Base-by-base conservation (phyloP, 2,797 vertebrate species). In the Catamblyrhynchus diadema region DNA sequence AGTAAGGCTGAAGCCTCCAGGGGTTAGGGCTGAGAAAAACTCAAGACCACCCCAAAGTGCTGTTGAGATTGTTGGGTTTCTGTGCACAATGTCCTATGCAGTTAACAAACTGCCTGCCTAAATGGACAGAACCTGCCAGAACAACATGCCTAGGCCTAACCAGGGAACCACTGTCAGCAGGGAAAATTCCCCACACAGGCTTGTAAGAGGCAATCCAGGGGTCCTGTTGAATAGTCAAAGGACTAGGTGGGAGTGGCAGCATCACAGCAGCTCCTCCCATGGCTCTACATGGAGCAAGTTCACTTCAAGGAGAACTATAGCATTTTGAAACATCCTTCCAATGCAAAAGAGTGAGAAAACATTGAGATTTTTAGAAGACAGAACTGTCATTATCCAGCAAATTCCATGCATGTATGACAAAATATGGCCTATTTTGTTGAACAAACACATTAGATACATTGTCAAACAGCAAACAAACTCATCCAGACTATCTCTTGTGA, bases 61-160 rank as follows among this genome's bases (percentile, higher is more conserved):
- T 54, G 2, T 10, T 53, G 66, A 60, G 30, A 50, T 39, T 60
- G 12, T 14, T 71, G 41, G 6, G 28, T 74, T 81, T 57, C 54
- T 50, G 11, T 1, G 5, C 23, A 33, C 19, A 9, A 17, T 0
- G 0, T 35, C 30, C 28, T 23, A 6, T 14, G 20, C n/a, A 75
- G 14, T 5, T 53, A 65, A 6, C 16, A 88, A 56, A 32, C 10
- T 54, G 53, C 14, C 37, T 60, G 30, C 35, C 56, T n/a, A 39
- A 78, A 80, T 14, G 17, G 48, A 35, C 30, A 79, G 56, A 86
- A 61, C 41, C 70, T 57, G 35, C 28, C 54, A 84, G 50, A 64
- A 35, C 11, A 39, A 10, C n/a, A 35, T 50, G n/a, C 13, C 27
- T 35, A 69, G 37, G 41, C 35, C 30, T n/a, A 71, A 37, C 35